These are phyloP conservation scores for Zaprionus inermis DNA, from an alignment of 1,140 invertebrate genomes.

Conservation along the genomic window DNA sequence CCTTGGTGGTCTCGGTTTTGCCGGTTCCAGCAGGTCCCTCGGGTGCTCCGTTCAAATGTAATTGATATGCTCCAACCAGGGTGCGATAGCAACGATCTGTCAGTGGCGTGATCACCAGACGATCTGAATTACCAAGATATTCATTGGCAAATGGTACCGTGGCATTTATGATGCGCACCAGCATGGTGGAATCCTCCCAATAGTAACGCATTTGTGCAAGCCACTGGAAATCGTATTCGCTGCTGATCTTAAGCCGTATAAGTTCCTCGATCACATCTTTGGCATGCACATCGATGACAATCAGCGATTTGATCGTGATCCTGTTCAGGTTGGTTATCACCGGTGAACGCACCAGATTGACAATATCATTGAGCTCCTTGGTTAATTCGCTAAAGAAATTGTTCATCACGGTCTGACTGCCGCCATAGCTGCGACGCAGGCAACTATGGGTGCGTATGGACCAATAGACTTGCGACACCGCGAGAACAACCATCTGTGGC, in stretches of 20 bases:
- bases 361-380: slow-evolving; percentile 88
- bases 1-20: slow-evolving; percentile 96
- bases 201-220: slow-evolving; percentile 96
- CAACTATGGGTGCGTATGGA: slow-evolving; percentile 91
- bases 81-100: slow-evolving; percentile 95
- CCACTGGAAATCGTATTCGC: slow-evolving; percentile 95
- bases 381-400: slow-evolving; percentile 86
- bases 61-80: slow-evolving; percentile 93
- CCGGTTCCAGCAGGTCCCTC: slow-evolving; percentile 96
- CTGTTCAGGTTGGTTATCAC: slow-evolving; percentile 87
- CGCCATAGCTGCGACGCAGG: slow-evolving; percentile 85
- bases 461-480: slow-evolving; percentile 96
- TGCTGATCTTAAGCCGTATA: slow-evolving; percentile 88
- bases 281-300: slow-evolving; percentile 96
- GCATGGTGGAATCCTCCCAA: slow-evolving; percentile 91
- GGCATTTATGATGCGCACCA: slow-evolving; percentile 95
- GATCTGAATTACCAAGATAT: slow-evolving; percentile 92
- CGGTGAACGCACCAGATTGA: slow-evolving; percentile 86
- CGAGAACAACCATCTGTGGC: slow-evolving; percentile 95
- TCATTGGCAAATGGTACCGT: slow-evolving; percentile 95
- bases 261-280: slow-evolving; percentile 93
- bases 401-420: slow-evolving; percentile 85
- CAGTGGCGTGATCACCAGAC: slow-evolving; percentile 92
- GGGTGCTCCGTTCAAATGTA: slow-evolving; percentile 94
- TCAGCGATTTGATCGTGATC: slow-evolving; percentile 93